Conservation (phyloP, 2,797 vertebrate genomes). For the Sebastes steindachneri region DNA sequence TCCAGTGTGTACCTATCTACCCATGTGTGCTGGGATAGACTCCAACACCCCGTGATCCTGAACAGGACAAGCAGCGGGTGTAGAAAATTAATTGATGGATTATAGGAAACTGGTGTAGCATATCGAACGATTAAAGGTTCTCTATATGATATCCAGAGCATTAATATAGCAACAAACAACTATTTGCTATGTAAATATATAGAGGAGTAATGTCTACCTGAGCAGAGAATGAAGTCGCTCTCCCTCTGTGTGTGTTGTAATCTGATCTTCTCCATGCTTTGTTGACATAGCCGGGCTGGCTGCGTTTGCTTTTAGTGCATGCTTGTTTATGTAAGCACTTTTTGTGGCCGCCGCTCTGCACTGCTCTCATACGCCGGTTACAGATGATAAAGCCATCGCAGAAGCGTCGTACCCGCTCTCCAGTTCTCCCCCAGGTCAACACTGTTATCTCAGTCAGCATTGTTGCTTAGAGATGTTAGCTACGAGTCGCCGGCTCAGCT, state of each 20-base stretch:
- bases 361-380: no score
- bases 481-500: no score
- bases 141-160: background rate
- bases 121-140: background rate
- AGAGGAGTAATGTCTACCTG: background rate
- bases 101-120: background rate
- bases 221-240: background rate
- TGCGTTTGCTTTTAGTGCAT: no score
- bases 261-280: background rate
- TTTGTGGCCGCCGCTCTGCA: no score
- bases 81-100: slow-evolving; percentile 2
- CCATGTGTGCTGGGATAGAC: slow-evolving; percentile 13
- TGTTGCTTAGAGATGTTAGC: no score
- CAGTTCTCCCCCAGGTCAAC: no score
- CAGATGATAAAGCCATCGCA: no score
- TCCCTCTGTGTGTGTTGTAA: background rate
- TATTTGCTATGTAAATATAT: background rate
- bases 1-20: slow-evolving; percentile 3
- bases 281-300: no score
- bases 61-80: background rate
- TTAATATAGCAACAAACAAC: background rate
- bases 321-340: no score
- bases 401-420: no score
- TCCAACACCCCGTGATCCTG: slow-evolving; percentile 15
- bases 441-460: no score